Conservation (phyloP, 2,113 vertebrate genomes). For the Clarias batrachus region DNA sequence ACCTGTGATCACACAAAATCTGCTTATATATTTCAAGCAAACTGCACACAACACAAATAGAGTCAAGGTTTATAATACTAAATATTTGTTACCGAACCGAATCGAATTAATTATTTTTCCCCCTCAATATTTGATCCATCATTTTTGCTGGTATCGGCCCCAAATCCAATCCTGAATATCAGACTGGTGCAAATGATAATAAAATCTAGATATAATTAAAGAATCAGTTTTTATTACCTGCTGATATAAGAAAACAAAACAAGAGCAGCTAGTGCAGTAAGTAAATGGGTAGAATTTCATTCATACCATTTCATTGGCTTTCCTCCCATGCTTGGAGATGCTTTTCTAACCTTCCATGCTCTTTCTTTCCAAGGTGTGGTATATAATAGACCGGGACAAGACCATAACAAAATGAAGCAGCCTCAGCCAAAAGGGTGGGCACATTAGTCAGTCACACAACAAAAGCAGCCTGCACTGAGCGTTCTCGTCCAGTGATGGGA, state of each 20-base stretch:
- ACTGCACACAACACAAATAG: no score
- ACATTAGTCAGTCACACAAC: slow-evolving; percentile 53
- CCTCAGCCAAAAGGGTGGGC: slow-evolving; percentile 59
- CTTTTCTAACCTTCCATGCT: slow-evolving; percentile 64
- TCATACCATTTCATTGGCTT: slow-evolving; percentile 81
- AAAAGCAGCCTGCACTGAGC: slow-evolving; percentile 62
- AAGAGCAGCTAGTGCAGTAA: slow-evolving; percentile 12
- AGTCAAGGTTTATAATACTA: no score
- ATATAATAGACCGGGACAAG: slow-evolving; percentile 66
- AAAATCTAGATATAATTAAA: neutral
- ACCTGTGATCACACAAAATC: neutral
- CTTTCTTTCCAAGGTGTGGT: slow-evolving; percentile 61
- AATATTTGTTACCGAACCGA: neutral
- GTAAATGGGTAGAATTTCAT: slow-evolving; percentile 29
- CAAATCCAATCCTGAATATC: neutral
- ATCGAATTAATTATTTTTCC: neutral
- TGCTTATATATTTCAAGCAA: no score
- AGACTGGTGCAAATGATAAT: neutral
- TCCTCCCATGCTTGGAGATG: slow-evolving; percentile 72
- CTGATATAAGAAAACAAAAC: neutral
- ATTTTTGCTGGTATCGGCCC: neutral
- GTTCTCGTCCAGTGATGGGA: slow-evolving; percentile 57
- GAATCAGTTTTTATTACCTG: neutral
- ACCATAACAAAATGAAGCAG: slow-evolving; percentile 64
- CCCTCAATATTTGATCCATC: neutral